These are phyloP conservation scores for Exephanes ischioxanthus DNA, from an alignment of 2,888 invertebrate genomes.

Conservation along the genomic window DNA sequence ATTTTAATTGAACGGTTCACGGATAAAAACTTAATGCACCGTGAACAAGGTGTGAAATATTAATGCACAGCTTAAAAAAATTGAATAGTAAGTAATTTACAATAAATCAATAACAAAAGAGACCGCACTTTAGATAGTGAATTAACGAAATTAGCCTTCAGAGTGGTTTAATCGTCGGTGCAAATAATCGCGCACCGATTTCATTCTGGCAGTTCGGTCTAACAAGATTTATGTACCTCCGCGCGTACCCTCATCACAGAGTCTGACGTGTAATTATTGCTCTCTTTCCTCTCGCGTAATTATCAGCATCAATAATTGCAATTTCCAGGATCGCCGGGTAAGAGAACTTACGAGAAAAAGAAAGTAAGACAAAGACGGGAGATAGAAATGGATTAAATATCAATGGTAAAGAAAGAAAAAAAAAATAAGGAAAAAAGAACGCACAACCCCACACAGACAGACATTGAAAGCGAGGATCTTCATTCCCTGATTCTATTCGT, in stretches of 20 bases:
- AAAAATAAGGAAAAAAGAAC: background rate
- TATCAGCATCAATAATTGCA: slow-evolving; percentile 38
- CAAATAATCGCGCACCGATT: background rate
- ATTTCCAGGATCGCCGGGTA: background rate
- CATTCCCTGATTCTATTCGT: slow-evolving; percentile 75
- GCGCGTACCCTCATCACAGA: background rate
- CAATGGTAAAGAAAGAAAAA: background rate
- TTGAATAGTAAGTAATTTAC: background rate
- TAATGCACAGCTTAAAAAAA: too few relatives aligned
- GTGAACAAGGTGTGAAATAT: too few relatives aligned
- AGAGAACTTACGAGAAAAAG: background rate
- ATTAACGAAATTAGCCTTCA: background rate
- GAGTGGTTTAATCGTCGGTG: background rate
- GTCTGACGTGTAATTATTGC: slow-evolving; percentile 18
- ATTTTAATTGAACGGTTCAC: too few relatives aligned
- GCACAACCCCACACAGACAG: background rate
- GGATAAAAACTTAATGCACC: too few relatives aligned
- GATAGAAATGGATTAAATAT: slow-evolving; percentile 11
- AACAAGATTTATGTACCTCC: slow-evolving; percentile 17
- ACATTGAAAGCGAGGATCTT: slow-evolving; percentile 45
- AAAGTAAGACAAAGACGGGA: background rate
- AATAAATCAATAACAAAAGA: background rate
- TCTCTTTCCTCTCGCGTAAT: slow-evolving; percentile 13
- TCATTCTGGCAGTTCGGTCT: background rate
- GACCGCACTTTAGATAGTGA: background rate